Base-by-base conservation (phyloP, 2,113 vertebrate species). In the Heterochromis multidens region DNA sequence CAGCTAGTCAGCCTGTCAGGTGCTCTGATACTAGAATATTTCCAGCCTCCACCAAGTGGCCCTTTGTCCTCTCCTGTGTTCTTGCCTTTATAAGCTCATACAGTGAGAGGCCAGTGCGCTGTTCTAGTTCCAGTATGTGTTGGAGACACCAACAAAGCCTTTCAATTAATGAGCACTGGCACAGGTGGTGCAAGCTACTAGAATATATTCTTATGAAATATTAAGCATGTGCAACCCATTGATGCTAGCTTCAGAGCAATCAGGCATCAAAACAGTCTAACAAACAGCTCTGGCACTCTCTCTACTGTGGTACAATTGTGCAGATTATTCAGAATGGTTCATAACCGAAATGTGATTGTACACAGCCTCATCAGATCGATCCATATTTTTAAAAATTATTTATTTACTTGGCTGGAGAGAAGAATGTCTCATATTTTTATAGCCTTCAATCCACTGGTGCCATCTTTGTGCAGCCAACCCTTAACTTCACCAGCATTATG, bases 241-340 rank as follows among this genome's bases (percentile, higher is more conserved):
- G 89, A 92, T 85, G 87, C 81, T 52, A 21, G 82, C 84, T 82
- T 89, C 86, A 91, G 78, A 85, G 87, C 84, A 82, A 90, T 81
- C 65, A 63, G 25, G 82, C 88, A 77, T 84, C 84, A 89, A 88
- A 89, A 87, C 79, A 54, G 31, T 76, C 21, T 17, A 83, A 88
- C 81, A 92, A 86, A 85, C 14, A 59, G 58, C 58, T 49, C 37
- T 57, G 77, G 78, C 40, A 14, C 58, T 31, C 16, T 43, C 27
- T 31, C 23, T 23, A 4, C 58, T 1, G 33, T 3, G 19, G 58
- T 3, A 12, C 72, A 57, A 60, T 63, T 29, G 6, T 49, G 80
- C 65, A 77, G 76, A 90, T 87, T 79, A 79, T 59, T 74, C 54
- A 33, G 56, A 70, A 43, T 3, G 27, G 23, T 4, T 46, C 0